phyloP scores from a whole-genome alignment of 2,113 vertebrate genomes.

The Pedetes capensis region DNA sequence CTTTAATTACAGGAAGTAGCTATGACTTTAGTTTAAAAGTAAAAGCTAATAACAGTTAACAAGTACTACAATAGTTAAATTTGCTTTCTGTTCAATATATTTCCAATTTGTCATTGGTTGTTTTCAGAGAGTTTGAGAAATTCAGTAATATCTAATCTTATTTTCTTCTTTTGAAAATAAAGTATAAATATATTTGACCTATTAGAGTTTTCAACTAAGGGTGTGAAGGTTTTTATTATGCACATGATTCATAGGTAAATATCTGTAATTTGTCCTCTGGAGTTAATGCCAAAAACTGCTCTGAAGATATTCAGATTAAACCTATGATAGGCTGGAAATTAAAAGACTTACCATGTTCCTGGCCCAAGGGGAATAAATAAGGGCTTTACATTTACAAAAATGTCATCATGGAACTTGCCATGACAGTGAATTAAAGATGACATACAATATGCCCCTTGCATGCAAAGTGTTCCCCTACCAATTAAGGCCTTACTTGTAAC shows the following conservation, averaged over 20 bases:
- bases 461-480: constrained; percentile 23
- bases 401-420: not conserved
- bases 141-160: not conserved
- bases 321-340: not conserved
- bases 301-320: constrained; percentile 18
- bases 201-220: not conserved
- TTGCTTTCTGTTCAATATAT: not conserved
- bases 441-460: not conserved
- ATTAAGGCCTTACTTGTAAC: constrained; percentile 46
- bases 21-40: constrained; percentile 13
- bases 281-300: not conserved
- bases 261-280: not conserved
- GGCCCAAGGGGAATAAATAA: constrained; percentile 19
- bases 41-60: not conserved
- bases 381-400: not conserved
- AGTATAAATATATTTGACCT: not conserved
- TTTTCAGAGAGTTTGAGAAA: constrained; percentile 1
- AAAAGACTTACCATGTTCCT: not conserved
- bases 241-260: not conserved
- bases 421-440: constrained; percentile 56
- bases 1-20: not conserved
- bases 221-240: not conserved
- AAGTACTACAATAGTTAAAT: not conserved
- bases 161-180: not conserved
- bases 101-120: not conserved